Evolutionary conservation across 2,797 vertebrate genomes (phyloP), one percentile per base, ranked within the genome.

Genomic region (Trichosurus vulpecula): DNA sequence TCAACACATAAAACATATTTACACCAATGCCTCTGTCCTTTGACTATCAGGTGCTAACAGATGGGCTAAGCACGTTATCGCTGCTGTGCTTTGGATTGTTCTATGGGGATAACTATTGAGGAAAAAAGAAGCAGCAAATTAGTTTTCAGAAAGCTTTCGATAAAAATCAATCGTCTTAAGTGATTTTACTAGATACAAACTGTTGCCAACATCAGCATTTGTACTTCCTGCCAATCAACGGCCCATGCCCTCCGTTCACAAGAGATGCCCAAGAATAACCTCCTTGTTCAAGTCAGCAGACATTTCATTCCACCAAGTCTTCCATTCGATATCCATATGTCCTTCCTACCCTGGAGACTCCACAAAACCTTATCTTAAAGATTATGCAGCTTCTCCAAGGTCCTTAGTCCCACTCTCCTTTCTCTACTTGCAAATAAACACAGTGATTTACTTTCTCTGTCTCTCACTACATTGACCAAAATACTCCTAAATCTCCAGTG

Each of bases 91-190:
- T 90, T 54, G 61, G 35, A 90, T 93, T 92, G 91, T 94, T 93
- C 95, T 90, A 25, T 93, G 91, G 51, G 47, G 56, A 61, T 92
- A 66, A 97, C 94, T 96, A 95, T 96, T 93, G 96, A 97, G 96
- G 92, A 94, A 97, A 81, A 98, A 98, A 95, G 94, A 97, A 97
- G 97, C 97, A 98, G 96, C 94, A 97, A 98, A 97, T 98, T 98
- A 93, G 96, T 97, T 98, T 98, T 97, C 87, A 92, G 91, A 96
- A 97, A 97, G 87, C 90, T 96, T 93, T 92, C 97, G 96, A 98
- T 98, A 97, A 97, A 94, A 90, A 98, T 97, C 95, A 95, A 95
- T 97, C 22, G 3, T 97, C 95, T 94, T 51, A 98, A 97, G 95
- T 97, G 97, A 97, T 95, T 97, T 96, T 97, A 94, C 96, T 97